Conservation (phyloP, 2,888 invertebrate species). For the Schizaphis graminum region DNA sequence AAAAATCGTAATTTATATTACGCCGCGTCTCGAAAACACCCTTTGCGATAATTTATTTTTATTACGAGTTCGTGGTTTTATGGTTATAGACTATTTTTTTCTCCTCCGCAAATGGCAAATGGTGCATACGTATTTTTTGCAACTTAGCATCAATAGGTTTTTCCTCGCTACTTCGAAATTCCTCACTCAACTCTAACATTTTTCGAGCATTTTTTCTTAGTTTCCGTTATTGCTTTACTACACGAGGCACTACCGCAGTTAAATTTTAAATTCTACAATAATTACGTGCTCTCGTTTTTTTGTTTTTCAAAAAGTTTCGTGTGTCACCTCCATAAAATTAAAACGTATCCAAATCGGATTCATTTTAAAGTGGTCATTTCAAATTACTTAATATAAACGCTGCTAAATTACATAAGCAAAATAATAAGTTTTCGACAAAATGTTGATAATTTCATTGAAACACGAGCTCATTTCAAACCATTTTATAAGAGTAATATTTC, state of each 20-base stretch:
- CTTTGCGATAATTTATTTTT: constrained; percentile 34
- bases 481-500: neutral
- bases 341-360: neutral
- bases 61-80: constrained; percentile 31
- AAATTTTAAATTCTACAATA: neutral
- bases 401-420: neutral
- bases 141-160: constrained; percentile 17
- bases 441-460: neutral
- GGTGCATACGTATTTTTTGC: constrained; percentile 10
- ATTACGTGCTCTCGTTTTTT: neutral
- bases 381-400: neutral
- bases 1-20: constrained; percentile 39
- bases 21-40: constrained; percentile 12
- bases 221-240: neutral
- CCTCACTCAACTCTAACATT: neutral
- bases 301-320: neutral
- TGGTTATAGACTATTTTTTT: constrained; percentile 36
- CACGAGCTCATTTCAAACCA: neutral
- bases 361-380: neutral
- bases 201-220: neutral
- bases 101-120: neutral
- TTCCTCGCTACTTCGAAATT: neutral
- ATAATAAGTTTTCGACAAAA: neutral
- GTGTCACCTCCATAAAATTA: neutral
- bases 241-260: neutral